phyloP scores from a whole-genome alignment of 2,113 vertebrate species.

The Lanius ludovicianus region DNA sequence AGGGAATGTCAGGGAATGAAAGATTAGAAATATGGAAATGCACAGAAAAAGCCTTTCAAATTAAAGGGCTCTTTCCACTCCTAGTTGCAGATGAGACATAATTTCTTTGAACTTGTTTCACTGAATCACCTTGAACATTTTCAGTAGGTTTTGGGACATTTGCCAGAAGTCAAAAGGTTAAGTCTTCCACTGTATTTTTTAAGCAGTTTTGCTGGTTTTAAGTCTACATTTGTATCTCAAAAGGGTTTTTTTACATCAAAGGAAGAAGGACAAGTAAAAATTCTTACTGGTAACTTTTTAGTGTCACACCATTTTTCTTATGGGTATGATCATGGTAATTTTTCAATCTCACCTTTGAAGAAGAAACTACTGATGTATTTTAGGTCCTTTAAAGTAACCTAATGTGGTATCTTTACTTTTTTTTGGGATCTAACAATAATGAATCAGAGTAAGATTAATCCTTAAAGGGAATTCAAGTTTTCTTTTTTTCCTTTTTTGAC shows the following conservation, averaged over 20 bases:
- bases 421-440: not conserved
- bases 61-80: not conserved
- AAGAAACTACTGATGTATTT: conserved; percentile 30
- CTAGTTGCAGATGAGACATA: not conserved
- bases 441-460: not conserved
- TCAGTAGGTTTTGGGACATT: not conserved
- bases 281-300: not conserved
- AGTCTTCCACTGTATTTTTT: not conserved
- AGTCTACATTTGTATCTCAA: not conserved
- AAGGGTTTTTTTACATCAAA: conserved; percentile 30
- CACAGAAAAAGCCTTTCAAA: not conserved
- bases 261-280: conserved; percentile 36
- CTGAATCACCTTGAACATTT: not conserved
- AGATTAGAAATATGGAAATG: not conserved
- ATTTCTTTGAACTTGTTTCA: conserved; percentile 6
- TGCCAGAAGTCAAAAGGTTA: conserved; percentile 16
- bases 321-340: not conserved
- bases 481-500: not conserved
- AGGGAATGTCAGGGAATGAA: not conserved
- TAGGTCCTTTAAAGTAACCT: not conserved
- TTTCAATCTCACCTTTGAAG: conserved; percentile 43
- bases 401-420: not conserved
- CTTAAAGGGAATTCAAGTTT: not conserved
- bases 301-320: not conserved
- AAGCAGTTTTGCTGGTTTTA: conserved; percentile 26